phyloP scores from a whole-genome alignment of 1,140 invertebrate genomes.

The Macrobrachium nipponense region DNA sequence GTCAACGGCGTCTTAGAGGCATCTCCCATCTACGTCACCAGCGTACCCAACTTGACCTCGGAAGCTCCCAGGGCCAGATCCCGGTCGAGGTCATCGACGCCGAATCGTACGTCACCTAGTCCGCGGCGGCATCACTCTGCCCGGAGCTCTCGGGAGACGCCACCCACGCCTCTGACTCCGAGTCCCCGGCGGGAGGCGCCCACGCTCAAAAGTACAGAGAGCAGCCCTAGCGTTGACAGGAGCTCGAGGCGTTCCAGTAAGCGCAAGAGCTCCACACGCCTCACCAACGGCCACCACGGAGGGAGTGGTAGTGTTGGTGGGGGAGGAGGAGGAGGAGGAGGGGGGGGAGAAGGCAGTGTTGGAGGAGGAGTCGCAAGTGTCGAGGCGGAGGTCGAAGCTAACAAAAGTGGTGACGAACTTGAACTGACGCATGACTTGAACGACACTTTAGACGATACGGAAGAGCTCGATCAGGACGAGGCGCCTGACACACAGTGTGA shows the following conservation, averaged over 20 bases:
- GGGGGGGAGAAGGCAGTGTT: too few species aligned
- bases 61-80: conserved; percentile 62
- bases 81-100: conserved; percentile 66
- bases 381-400: conserved; percentile 61
- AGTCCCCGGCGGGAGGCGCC: conserved; percentile 61
- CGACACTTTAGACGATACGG: conserved; percentile 60
- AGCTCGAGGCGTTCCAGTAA: conserved; percentile 48
- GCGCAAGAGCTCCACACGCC: conserved; percentile 10
- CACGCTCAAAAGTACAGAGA: conserved; percentile 35
- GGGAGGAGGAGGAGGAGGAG: too few species aligned
- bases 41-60: conserved; percentile 74
- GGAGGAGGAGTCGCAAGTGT: not conserved
- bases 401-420: conserved; percentile 65
- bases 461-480: conserved; percentile 58
- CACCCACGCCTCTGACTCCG: conserved; percentile 60
- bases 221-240: conserved; percentile 38
- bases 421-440: conserved; percentile 66
- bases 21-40: conserved; percentile 82
- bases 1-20: conserved; percentile 79
- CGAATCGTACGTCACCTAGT: conserved; percentile 66
- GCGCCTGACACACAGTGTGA: conserved; percentile 74
- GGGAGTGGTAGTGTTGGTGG: too few species aligned
- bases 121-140: conserved; percentile 66
- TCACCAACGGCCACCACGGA: conserved; percentile 56
- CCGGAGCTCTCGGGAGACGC: conserved; percentile 37